These are phyloP conservation scores for Creontiades dilutus DNA, from an alignment of 2,888 invertebrate species.

Conservation along the genomic window DNA sequence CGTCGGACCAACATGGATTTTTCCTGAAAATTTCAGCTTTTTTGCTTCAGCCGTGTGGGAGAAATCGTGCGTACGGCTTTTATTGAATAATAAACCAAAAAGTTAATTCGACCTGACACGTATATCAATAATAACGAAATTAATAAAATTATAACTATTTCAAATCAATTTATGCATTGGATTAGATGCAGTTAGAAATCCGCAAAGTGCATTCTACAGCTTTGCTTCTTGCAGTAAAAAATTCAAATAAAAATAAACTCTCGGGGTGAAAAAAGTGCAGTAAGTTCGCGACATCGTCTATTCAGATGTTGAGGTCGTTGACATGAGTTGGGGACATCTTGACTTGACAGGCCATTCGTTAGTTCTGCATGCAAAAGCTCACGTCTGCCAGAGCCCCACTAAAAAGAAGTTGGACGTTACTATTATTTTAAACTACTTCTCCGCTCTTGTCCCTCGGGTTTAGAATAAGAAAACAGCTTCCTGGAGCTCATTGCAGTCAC, in stretches of 20 bases:
- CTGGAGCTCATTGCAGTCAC: too few relatives aligned
- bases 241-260: neutral
- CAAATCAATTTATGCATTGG: too few relatives aligned
- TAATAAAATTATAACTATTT: too few relatives aligned
- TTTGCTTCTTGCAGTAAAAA: neutral
- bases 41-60: too few relatives aligned
- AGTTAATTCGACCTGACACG: too few relatives aligned
- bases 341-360: slow-evolving; percentile 32
- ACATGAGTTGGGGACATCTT: neutral
- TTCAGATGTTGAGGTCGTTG: slow-evolving; percentile 22
- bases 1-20: too few relatives aligned
- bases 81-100: too few relatives aligned
- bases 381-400: neutral
- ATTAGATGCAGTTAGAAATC: too few relatives aligned
- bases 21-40: too few relatives aligned
- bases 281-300: neutral
- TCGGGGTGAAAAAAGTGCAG: neutral
- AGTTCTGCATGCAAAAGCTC: slow-evolving; percentile 26
- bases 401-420: slow-evolving; percentile 15
- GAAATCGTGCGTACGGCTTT: too few relatives aligned
- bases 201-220: too few relatives aligned
- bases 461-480: neutral
- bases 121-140: too few relatives aligned
- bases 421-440: slow-evolving; percentile 34
- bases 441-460: neutral